These are phyloP conservation scores for Bubo bubo DNA, from an alignment of 2,113 vertebrate species.

Conservation along the genomic window DNA sequence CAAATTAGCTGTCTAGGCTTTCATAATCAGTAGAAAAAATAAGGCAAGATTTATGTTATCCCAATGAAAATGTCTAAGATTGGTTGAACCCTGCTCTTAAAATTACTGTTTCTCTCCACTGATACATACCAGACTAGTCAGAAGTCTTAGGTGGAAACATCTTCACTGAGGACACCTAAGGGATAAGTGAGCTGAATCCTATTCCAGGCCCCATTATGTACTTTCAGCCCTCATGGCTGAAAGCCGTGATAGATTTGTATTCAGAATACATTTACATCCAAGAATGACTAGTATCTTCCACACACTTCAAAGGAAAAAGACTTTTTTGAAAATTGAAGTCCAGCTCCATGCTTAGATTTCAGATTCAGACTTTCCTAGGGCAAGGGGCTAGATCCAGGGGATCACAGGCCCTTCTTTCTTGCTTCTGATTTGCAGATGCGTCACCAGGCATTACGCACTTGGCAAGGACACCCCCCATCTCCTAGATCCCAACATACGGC, in stretches of 20 bases:
- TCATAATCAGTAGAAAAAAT: not conserved
- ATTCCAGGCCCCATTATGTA: not conserved
- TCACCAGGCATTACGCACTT: slow-evolving; percentile 44
- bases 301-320: not conserved
- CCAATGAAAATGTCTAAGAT: not conserved
- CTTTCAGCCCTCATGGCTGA: not conserved
- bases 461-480: slow-evolving; percentile 4
- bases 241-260: not conserved
- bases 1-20: not conserved
- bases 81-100: not conserved
- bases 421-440: not conserved
- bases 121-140: not conserved
- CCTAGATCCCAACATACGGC: slow-evolving; percentile 36
- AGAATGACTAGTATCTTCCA: not conserved
- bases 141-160: not conserved
- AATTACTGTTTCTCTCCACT: not conserved
- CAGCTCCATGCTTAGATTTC: not conserved
- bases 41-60: not conserved
- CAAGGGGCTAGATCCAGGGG: not conserved
- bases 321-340: not conserved
- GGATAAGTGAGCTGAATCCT: not conserved
- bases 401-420: not conserved
- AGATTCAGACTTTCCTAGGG: not conserved
- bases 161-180: not conserved
- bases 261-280: not conserved